Percentiles rank a stretch among this genome's conserved stretches.
Evolutionary conservation across 2,888 invertebrate species (phyloP).

Genomic region (Heliconius charithonia): DNA sequence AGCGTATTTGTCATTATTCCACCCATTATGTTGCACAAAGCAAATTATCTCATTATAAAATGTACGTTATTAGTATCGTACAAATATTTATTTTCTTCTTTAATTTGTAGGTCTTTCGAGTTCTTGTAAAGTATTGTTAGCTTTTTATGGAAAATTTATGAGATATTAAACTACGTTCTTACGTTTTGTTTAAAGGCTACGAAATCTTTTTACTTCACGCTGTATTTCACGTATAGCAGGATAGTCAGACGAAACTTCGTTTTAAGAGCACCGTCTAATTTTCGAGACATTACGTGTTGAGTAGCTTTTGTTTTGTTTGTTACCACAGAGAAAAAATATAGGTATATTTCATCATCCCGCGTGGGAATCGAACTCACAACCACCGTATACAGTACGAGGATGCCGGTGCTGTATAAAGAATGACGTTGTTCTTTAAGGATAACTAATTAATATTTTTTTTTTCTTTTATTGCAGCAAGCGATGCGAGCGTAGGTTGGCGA

Average conservation of each 20-base stretch:
- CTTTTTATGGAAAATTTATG: neutral
- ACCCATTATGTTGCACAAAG: neutral
- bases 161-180: neutral
- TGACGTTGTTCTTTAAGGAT: neutral
- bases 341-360: too few species aligned
- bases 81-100: neutral
- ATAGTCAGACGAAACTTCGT: too few species aligned
- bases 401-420: too few species aligned
- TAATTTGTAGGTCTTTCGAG: neutral
- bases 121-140: neutral
- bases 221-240: too few species aligned
- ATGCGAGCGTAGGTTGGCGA: neutral
- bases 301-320: neutral
- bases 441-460: neutral
- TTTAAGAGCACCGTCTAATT: neutral
- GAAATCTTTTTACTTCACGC: too few species aligned
- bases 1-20: neutral
- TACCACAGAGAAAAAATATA: neutral
- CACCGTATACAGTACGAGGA: too few species aligned
- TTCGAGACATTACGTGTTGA: neutral
- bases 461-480: neutral
- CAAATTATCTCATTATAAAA: constrained; percentile 4
- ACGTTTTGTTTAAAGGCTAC: too few species aligned
- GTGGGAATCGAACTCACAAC: too few species aligned
- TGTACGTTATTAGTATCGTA: neutral